Percentiles rank a stretch among this genome's conserved stretches.
Conservation (phyloP, 2,797 vertebrate genomes). For the Megaceryle alcyon region DNA sequence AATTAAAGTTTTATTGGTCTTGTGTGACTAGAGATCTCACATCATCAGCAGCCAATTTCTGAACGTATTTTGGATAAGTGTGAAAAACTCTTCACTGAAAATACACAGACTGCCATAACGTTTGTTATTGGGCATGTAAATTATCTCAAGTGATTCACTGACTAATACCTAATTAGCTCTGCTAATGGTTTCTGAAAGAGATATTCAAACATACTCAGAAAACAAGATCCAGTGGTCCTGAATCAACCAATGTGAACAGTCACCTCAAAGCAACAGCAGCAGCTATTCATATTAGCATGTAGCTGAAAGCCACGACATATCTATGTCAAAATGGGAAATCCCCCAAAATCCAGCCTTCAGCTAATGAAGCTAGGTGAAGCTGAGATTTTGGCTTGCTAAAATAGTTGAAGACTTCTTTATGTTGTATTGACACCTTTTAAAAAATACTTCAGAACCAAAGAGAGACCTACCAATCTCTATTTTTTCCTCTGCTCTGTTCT, state of each 20-base stretch:
- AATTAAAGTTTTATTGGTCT: neutral
- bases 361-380: neutral
- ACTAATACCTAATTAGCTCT: slow-evolving; percentile 34
- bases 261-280: neutral
- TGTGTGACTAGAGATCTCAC: neutral
- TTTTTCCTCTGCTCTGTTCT: neutral
- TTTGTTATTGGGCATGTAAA: slow-evolving; percentile 38
- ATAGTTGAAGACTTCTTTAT: neutral
- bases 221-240: neutral
- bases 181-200: slow-evolving; percentile 44
- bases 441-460: neutral
- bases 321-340: neutral
- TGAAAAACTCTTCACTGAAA: neutral
- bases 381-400: neutral
- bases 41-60: neutral
- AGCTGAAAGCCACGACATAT: neutral
- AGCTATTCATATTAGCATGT: neutral
- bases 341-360: neutral
- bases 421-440: neutral
- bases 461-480: neutral
- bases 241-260: neutral
- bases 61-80: neutral
- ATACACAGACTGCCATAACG: neutral
- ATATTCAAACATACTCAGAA: slow-evolving; percentile 36
- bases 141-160: neutral